Evolutionary conservation across 2,113 vertebrate species (phyloP).

Genomic region (Thomomys bottae): DNA sequence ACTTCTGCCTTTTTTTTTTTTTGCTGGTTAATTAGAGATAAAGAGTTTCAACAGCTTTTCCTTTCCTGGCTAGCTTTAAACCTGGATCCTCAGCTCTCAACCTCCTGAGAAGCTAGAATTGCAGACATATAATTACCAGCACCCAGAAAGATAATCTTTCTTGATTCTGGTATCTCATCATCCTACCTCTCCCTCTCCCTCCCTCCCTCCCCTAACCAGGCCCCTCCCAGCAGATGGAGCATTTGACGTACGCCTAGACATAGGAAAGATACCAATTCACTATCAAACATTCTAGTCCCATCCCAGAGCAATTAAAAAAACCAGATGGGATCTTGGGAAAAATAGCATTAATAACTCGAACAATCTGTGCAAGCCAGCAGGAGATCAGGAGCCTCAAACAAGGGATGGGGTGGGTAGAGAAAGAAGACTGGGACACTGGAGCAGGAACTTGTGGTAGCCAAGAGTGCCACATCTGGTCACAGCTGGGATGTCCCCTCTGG

Average conservation of each 20-base stretch:
- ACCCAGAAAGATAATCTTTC: constrained; percentile 8
- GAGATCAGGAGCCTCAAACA: constrained; percentile 64
- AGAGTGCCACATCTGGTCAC: constrained; percentile 17
- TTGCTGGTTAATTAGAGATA: too few relatives aligned
- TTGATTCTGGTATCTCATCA: neutral
- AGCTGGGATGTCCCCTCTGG: constrained; percentile 39
- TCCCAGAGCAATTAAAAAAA: constrained; percentile 78
- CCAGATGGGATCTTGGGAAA: constrained; percentile 81
- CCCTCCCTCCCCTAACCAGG: neutral
- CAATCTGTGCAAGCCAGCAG: constrained; percentile 78
- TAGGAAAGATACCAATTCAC: constrained; percentile 77
- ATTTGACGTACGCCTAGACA: constrained; percentile 69
- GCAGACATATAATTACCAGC: neutral
- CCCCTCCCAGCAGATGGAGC: constrained; percentile 37
- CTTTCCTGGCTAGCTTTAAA: too few relatives aligned
- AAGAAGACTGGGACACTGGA: neutral
- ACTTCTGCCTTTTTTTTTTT: too few relatives aligned
- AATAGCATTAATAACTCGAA: constrained; percentile 77
- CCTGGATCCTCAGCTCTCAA: too few relatives aligned
- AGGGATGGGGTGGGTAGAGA: neutral
- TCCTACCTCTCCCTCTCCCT: neutral
- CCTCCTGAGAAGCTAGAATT: too few relatives aligned
- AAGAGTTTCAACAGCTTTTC: too few relatives aligned
- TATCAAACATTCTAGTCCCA: constrained; percentile 77
- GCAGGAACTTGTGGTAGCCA: neutral